These are phyloP conservation scores for Camponotus floridanus DNA, from an alignment of 1,140 invertebrate species.

Conservation along the genomic window DNA sequence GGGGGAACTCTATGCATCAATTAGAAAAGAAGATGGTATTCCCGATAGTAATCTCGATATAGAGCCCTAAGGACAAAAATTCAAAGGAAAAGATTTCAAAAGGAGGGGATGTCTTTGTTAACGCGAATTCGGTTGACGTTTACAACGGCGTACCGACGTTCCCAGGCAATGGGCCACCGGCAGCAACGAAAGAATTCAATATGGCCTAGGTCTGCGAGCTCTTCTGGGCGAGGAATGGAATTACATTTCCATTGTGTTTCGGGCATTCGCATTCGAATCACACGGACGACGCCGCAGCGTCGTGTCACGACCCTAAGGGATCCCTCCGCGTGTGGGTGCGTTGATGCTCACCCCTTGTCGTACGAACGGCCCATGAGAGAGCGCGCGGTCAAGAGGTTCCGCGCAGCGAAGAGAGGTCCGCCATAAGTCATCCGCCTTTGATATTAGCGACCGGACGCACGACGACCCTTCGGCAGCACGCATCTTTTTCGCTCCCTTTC, in stretches of 20 bases:
- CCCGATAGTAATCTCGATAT: conserved; percentile 3
- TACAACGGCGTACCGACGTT: conserved; percentile 37
- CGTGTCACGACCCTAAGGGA: conserved; percentile 32
- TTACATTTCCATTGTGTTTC: conserved; percentile 82
- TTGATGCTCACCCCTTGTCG: conserved; percentile 35
- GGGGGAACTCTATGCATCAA: background rate
- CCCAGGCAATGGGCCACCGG: conserved; percentile 1
- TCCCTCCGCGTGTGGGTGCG: conserved; percentile 31
- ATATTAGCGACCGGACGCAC: conserved; percentile 76
- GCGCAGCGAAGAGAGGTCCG: conserved; percentile 42
- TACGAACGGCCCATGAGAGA: conserved; percentile 17
- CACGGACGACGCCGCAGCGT: conserved; percentile 63
- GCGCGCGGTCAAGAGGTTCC: conserved; percentile 53
- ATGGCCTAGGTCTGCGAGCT: conserved; percentile 59
- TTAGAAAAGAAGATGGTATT: background rate
- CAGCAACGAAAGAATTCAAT: conserved; percentile 68
- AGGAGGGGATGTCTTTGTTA: conserved; percentile 15
- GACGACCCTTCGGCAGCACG: conserved; percentile 34
- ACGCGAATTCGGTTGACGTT: conserved; percentile 42
- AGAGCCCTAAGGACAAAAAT: background rate
- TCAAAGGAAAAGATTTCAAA: conserved; percentile 14
- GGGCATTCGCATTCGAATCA: conserved; percentile 77
- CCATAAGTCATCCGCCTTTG: conserved; percentile 81
- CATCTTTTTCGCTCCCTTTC: conserved; percentile 53
- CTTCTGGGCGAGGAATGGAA: conserved; percentile 66